These are phyloP conservation scores for Matsumurasca onukii DNA, from an alignment of 1,140 invertebrate genomes.

Conservation along the genomic window DNA sequence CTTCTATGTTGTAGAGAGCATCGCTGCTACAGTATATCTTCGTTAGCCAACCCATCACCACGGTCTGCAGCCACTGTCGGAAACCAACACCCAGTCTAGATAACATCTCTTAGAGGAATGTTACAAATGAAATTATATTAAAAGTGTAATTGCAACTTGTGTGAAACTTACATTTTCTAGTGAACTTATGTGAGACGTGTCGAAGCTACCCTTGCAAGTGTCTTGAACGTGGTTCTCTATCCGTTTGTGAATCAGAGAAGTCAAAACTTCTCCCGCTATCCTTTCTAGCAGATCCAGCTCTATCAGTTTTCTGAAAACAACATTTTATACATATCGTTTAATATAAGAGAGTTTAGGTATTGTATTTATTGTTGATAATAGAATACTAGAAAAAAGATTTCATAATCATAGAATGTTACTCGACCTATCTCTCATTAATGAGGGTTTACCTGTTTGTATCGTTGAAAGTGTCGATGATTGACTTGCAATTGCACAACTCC, in stretches of 20 bases:
- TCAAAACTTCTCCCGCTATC: constrained; percentile 76
- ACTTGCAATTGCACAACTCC: constrained; percentile 71
- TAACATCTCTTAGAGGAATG: background rate
- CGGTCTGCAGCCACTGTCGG: constrained; percentile 73
- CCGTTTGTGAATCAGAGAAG: constrained; percentile 74
- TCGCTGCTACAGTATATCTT: constrained; percentile 61
- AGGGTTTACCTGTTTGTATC: constrained; percentile 67
- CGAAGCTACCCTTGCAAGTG: constrained; percentile 79
- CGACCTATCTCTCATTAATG: background rate
- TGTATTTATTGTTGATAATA: background rate
- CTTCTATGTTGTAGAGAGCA: constrained; percentile 25
- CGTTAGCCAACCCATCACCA: constrained; percentile 80
- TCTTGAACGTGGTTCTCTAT: constrained; percentile 70
- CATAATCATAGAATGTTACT: background rate
- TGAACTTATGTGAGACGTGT: constrained; percentile 69
- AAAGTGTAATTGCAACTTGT: background rate
- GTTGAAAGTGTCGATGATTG: constrained; percentile 73
- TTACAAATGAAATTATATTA: background rate
- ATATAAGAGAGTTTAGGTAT: background rate
- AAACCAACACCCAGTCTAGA: background rate
- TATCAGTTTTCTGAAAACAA: constrained; percentile 55
- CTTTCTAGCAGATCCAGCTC: constrained; percentile 77
- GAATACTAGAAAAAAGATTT: background rate
- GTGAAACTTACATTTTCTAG: constrained; percentile 63
- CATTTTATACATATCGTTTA: background rate